Base-by-base conservation (phyloP, 2,797 vertebrate species). In the Echiichthys vipera region DNA sequence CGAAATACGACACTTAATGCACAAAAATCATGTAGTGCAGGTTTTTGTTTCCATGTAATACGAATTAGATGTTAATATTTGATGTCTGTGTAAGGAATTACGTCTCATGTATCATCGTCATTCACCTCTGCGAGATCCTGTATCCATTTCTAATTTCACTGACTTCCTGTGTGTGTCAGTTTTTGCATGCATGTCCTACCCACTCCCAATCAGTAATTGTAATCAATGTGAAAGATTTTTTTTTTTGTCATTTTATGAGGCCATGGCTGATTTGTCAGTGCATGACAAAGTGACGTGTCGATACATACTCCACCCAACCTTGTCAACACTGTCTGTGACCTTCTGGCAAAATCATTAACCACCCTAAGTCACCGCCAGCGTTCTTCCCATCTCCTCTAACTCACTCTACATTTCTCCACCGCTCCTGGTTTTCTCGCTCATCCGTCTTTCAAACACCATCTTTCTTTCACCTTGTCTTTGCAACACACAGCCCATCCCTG, bases 281-380 rank as follows among this genome's bases (percentile, higher is more conserved):
- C 70, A 74, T 71, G 83, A 84, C 85, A 83, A 81, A 71, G 79
- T 83, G 83, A 85, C 32, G 59, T 45, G 40, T 89, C 83, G 29
- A 92, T 89, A 84, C 46, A 4, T 73, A 64, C 80, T 86, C 89
- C 75, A 78, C 81, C 89, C 75, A 46, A 81, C 81, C 84, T 65
- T 83, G 88, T 84, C 83, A 71, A 78, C 72, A 65, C 83, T 50
- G 87, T 90, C 91, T 91, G 83, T 91, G 89, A 91, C 92, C 90
- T 91, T 90, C 83, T 73, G 65, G 86, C 74, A 57, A 87, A 93
- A 92, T 92, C 90, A 84, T 92, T 90, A 89, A 75, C 72, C 80
- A 73, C 32, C 81, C 77, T 39, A 63, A 83, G 85, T 78, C 80
- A 85, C 70, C 45, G 30, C 45, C 42, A 10, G 77, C 65, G 57